These are phyloP conservation scores for Laterallus jamaicensis DNA, from an alignment of 2,113 vertebrate genomes.

Conservation along the genomic window DNA sequence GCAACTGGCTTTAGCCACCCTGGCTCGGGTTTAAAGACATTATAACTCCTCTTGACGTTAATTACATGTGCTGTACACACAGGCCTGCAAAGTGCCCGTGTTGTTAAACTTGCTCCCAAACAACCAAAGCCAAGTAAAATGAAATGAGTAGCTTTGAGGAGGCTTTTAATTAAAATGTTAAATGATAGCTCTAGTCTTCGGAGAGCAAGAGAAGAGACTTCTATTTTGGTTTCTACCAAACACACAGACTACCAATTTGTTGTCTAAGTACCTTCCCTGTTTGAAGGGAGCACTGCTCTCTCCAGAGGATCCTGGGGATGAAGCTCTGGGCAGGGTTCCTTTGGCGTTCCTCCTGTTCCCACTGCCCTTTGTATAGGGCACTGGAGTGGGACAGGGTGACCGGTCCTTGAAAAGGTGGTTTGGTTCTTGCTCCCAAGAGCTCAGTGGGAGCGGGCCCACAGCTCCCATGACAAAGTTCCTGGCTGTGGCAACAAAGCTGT, in stretches of 20 bases:
- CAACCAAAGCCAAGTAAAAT: constrained; percentile 13
- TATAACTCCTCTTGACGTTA: background rate
- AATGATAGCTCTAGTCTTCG: constrained; percentile 40
- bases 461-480: background rate
- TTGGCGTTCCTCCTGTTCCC: background rate
- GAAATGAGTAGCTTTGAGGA: background rate
- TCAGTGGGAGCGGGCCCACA: background rate
- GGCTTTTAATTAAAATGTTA: constrained; percentile 51
- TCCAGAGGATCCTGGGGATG: background rate
- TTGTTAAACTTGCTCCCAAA: constrained; percentile 11
- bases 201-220: background rate
- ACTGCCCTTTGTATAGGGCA: background rate
- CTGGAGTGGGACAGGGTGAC: background rate
- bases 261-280: background rate
- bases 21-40: background rate
- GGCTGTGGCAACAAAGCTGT: background rate
- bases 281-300: background rate
- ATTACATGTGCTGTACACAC: background rate
- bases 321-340: background rate
- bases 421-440: background rate
- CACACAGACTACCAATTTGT: background rate
- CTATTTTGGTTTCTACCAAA: constrained; percentile 4
- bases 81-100: background rate
- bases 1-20: background rate
- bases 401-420: background rate